A percentile compares a stretch with the other conserved stretches of the same genome.
These are phyloP conservation scores for Drosophila peninsularis DNA, from an alignment of 2,888 invertebrate genomes.

Conservation along the genomic window DNA sequence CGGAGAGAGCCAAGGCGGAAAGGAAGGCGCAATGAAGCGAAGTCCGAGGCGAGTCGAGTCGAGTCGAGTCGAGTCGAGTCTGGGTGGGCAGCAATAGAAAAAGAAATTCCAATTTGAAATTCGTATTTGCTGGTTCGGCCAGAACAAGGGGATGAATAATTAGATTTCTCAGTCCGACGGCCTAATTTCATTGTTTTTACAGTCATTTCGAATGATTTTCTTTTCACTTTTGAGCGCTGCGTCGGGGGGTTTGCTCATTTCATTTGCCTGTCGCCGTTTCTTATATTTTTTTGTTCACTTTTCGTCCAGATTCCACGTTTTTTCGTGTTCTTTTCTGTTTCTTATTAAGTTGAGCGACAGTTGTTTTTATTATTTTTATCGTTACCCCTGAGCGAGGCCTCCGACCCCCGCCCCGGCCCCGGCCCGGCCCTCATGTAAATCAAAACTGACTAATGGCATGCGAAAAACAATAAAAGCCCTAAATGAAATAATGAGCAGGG, in stretches of 20 bases:
- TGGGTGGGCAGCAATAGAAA: slow-evolving; percentile 1
- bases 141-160: slow-evolving; percentile 83
- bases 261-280: slow-evolving; percentile 21
- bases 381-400: slow-evolving; percentile 33
- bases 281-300: slow-evolving; percentile 8
- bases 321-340: slow-evolving; percentile 43
- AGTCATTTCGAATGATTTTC: slow-evolving; percentile 82
- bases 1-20: not conserved
- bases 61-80: slow-evolving; percentile 1
- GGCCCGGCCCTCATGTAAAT: slow-evolving; percentile 71
- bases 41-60: not conserved
- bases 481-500: slow-evolving; percentile 76
- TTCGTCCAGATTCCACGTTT: slow-evolving; percentile 16
- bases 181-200: slow-evolving; percentile 83
- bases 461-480: slow-evolving; percentile 81
- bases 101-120: slow-evolving; percentile 40
- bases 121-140: slow-evolving; percentile 38
- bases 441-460: slow-evolving; percentile 82
- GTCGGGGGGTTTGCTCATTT: slow-evolving; percentile 51
- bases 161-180: slow-evolving; percentile 81
- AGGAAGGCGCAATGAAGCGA: too few relatives aligned
- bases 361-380: slow-evolving; percentile 81
- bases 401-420: not conserved
- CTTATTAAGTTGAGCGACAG: slow-evolving; percentile 81
- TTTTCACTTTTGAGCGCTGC: slow-evolving; percentile 55